phyloP scores from a whole-genome alignment of 2,797 vertebrate species.

The Cuculus canorus region DNA sequence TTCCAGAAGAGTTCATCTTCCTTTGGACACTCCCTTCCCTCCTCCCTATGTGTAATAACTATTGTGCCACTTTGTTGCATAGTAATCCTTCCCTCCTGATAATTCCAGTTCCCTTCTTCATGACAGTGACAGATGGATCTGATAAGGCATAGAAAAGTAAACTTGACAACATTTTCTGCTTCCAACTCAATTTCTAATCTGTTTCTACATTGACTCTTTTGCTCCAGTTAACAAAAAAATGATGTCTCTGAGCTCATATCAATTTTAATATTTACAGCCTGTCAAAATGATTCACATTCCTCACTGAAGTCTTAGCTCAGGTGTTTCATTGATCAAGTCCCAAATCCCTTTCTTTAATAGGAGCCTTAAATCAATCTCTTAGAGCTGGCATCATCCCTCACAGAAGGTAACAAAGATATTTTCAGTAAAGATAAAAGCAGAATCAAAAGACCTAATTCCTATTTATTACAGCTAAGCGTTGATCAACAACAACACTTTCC shows the following conservation, averaged over 20 bases:
- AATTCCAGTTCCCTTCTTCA: neutral
- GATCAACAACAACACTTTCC: neutral
- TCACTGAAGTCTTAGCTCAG: conserved; percentile 8
- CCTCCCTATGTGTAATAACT: neutral
- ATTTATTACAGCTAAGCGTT: neutral
- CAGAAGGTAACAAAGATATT: neutral
- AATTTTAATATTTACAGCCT: conserved; percentile 62
- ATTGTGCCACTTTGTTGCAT: neutral
- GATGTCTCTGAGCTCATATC: conserved; percentile 19
- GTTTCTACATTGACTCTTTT: conserved; percentile 41
- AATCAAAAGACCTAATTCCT: conserved; percentile 19
- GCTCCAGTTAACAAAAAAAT: conserved; percentile 40
- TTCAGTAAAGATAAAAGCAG: conserved; percentile 19
- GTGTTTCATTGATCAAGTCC: conserved; percentile 47
- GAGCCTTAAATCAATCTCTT: conserved; percentile 25
- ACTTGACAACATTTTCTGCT: conserved; percentile 9
- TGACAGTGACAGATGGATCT: neutral
- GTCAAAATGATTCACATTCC: conserved; percentile 24
- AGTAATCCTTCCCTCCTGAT: neutral
- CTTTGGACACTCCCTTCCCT: neutral
- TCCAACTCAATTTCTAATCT: conserved; percentile 39
- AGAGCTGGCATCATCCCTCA: neutral
- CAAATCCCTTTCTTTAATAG: neutral
- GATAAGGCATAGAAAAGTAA: conserved; percentile 29
- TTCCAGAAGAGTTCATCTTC: neutral